Conservation (phyloP, 2,888 invertebrate genomes). For the Mythimna ferrago region DNA sequence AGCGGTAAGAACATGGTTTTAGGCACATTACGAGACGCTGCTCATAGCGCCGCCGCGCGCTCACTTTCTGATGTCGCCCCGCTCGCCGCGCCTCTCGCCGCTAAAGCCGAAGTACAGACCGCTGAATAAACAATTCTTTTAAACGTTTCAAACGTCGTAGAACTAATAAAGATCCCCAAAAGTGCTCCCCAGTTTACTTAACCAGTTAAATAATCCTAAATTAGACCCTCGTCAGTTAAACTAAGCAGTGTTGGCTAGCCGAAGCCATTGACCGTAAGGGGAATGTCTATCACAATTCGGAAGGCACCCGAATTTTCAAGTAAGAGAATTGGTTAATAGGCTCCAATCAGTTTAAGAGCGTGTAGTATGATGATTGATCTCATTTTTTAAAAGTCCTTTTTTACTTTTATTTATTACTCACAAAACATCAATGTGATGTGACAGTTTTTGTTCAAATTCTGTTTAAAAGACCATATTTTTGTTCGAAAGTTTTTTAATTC, state of each 20-base stretch:
- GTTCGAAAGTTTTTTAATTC: too few species aligned
- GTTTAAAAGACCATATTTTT: too few species aligned
- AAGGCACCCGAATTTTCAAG: conserved; percentile 70
- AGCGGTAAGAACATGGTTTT: too few species aligned
- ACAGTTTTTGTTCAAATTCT: too few species aligned
- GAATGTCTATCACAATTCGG: conserved; percentile 76
- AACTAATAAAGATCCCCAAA: neutral
- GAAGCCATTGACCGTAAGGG: conserved; percentile 74
- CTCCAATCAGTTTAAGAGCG: conserved; percentile 58
- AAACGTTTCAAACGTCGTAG: neutral
- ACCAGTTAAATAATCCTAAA: conserved; percentile 26
- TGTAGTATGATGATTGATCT: conserved; percentile 22
- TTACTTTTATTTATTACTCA: neutral
- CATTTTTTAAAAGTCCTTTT: too few species aligned
- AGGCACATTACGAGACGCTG: too few species aligned
- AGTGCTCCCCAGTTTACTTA: conserved; percentile 3
- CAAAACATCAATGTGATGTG: neutral
- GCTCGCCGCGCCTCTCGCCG: too few species aligned
- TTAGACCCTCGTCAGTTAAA: conserved; percentile 31
- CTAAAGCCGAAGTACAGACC: too few species aligned
- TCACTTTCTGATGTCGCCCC: too few species aligned
- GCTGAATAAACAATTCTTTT: neutral
- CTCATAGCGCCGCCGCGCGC: too few species aligned
- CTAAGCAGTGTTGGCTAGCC: conserved; percentile 19
- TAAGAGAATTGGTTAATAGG: conserved; percentile 79